Evolutionary conservation across 2,113 vertebrate genomes (phyloP), one percentile per base, ranked within the genome.

Genomic region (Excalfactoria chinensis): DNA sequence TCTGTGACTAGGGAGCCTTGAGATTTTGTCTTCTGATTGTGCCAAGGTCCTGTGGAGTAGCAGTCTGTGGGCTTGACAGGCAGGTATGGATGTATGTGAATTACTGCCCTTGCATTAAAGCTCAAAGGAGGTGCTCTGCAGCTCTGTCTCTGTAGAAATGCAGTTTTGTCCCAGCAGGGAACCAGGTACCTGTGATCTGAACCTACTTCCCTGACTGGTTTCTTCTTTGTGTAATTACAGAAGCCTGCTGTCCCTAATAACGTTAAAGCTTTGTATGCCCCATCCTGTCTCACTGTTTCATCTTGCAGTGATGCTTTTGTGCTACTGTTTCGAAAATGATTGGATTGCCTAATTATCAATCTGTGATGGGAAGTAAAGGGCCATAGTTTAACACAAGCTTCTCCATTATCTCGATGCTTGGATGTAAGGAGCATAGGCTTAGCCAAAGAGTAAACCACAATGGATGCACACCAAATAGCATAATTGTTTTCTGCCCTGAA

Each of bases 51-150:
- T 44, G 26, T 32, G 44, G 26, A 56, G 17, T 2, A 4, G 19
- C 34, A 48, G 69, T 48, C 23, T 28, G n/a, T 7, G 14, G 35
- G 23, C 23, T 26, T 62, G 44, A 32, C 7, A 63, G 56, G 7
- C 26, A 17, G 37, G 51, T 51, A 5, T 64, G 19, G 35, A n/a
- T 4, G 6, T 28, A 34, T 7, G 40, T 15, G 13, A 16, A 30
- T n/a, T 69, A 23, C 0, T 25, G 41, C 11, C 13, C 23, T 59
- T 0, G 0, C 0, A 1, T 25, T 21, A 34, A 14, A 41, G 20
- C 1, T 0, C 5, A 15, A 3, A 2, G 0, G 49, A 37, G 40
- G 40, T 64, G 56, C 26, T 2, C 0, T 32, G 19, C 37, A 9
- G 37, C 18, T 12, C 6, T 25, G 19, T 20, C 46, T 23, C 51